Evolutionary conservation across 2,113 vertebrate species (phyloP).

Genomic region (Chlamydotis undulata): DNA sequence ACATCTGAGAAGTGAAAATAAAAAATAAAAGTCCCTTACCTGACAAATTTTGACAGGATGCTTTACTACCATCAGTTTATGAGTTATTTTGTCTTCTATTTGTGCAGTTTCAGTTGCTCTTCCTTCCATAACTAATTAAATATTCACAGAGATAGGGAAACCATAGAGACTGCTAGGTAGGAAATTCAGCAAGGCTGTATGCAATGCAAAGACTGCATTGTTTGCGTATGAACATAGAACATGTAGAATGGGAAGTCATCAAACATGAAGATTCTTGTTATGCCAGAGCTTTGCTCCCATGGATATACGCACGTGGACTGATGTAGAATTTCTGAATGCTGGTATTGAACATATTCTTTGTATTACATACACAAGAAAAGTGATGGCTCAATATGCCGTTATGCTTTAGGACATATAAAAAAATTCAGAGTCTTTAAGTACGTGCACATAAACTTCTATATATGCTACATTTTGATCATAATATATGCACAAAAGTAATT

Average conservation of each 20-base stretch:
- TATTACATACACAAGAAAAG: not conserved
- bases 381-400: not conserved
- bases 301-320: fast-evolving
- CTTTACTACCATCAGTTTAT: not conserved
- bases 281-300: not conserved
- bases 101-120: not conserved
- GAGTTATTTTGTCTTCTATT: not conserved
- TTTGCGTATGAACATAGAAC: not conserved
- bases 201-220: not conserved
- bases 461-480: not conserved
- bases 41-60: not conserved
- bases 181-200: not conserved
- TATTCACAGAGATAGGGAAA: not conserved
- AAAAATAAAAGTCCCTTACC: not conserved
- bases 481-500: not conserved
- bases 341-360: not conserved
- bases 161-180: not conserved
- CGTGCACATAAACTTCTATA: not conserved
- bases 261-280: not conserved
- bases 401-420: not conserved
- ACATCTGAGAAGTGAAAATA: not conserved
- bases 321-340: not conserved
- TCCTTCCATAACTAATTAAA: not conserved
- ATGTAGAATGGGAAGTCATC: not conserved
- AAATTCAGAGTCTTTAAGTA: not conserved